Conservation (phyloP, 2,888 invertebrate species). For the Ophion ventricosus region DNA sequence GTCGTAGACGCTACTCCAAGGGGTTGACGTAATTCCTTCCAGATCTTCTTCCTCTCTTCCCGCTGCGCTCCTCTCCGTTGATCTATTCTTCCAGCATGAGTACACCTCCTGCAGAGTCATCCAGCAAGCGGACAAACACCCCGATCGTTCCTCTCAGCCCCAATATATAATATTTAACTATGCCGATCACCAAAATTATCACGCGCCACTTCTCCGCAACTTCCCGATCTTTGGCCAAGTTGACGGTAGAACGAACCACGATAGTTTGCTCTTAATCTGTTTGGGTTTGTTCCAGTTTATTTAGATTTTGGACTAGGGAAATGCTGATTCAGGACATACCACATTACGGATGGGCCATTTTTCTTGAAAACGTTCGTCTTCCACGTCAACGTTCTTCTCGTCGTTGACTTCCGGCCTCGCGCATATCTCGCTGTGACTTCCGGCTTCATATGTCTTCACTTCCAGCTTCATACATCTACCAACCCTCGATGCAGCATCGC, state of each 20-base stretch:
- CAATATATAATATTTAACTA: constrained; percentile 75
- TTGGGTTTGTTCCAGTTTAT: not conserved
- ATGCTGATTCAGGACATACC: no score
- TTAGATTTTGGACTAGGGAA: no score
- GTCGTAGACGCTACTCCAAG: constrained; percentile 26
- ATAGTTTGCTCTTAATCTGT: not conserved
- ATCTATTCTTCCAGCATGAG: constrained; percentile 47
- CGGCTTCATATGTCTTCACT: not conserved
- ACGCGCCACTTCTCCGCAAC: constrained; percentile 42
- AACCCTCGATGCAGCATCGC: not conserved
- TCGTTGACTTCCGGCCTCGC: not conserved
- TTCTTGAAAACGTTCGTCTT: no score
- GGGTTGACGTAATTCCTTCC: constrained; percentile 29
- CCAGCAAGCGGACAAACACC: constrained; percentile 65
- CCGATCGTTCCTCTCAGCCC: constrained; percentile 67
- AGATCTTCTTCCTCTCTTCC: not conserved
- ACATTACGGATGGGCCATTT: no score
- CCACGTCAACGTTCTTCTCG: no score
- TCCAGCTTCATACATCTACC: not conserved
- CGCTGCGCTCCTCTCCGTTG: not conserved
- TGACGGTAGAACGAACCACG: not conserved
- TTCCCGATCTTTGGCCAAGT: not conserved
- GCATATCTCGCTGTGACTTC: not conserved
- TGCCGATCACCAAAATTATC: constrained; percentile 74
- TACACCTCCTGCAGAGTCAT: constrained; percentile 38